Evolutionary conservation across 2,113 vertebrate species (phyloP).

Genomic region (Ginglymostoma cirratum): DNA sequence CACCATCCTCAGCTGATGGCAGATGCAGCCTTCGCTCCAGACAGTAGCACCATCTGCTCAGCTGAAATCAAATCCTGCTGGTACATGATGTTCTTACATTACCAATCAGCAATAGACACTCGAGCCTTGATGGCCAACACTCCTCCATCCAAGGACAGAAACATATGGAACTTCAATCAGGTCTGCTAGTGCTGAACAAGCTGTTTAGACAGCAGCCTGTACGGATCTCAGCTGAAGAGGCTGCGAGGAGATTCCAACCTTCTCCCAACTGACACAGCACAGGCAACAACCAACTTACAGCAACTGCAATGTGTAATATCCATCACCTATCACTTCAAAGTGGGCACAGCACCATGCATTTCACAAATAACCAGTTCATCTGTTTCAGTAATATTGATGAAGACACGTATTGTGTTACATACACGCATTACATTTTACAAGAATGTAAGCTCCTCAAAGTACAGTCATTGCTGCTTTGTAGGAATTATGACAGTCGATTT

Average conservation of each 20-base stretch:
- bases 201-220: background rate
- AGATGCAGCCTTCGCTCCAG: constrained; percentile 3
- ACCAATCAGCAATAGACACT: background rate
- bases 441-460: too few species aligned
- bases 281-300: background rate
- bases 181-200: background rate
- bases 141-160: background rate
- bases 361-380: background rate
- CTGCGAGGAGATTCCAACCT: background rate
- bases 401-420: too few species aligned
- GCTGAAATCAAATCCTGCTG: background rate
- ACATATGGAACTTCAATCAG: background rate
- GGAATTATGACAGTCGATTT: background rate
- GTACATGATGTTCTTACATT: background rate
- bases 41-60: background rate
- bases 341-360: background rate
- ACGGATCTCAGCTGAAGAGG: too few species aligned
- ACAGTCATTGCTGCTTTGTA: background rate
- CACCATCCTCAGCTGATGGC: background rate
- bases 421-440: too few species aligned
- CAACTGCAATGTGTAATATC: background rate
- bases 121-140: background rate
- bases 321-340: background rate
- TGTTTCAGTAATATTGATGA: background rate
- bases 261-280: background rate